Evolutionary conservation across 1,140 invertebrate species (phyloP), one percentile per base, ranked within the genome.

Genomic region (Melipona quadrifasciata): DNA sequence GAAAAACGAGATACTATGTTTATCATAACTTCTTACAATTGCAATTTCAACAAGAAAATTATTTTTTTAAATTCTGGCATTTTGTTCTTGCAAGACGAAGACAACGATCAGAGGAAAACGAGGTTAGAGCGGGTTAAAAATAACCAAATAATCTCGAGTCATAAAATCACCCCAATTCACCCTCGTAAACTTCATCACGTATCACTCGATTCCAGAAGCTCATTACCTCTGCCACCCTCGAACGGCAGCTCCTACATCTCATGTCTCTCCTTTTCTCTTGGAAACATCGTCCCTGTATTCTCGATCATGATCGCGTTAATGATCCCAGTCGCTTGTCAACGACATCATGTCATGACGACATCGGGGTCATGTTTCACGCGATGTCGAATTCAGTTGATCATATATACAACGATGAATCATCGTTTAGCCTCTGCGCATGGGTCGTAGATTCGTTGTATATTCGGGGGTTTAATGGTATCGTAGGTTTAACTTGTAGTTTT

Each of bases 361-460:
- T 19, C 34, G 31, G 17, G 21, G 55, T 34, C 39, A 58, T 81
- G 27, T 61, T 61, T 73, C 70, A 27, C 55, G n/a, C 57, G 39
- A 73, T 57, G 79, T 81, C 79, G 39, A 81, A 81, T 64, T 61
- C 68, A 51, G 73, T 81, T 73, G 72, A 51, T 24, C 68, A 27
- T n/a, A 55, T 5, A 11, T 8, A 4, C 65, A 21, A 80, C 51
- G 39, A 61, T 24, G 21, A 55, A 19, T 51, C 19, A 4, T 19
- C 51, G 12, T 21, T 4, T 21, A 5, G 34, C 24, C 21, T 14
- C 51, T 14, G 5, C 21, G 31, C 53, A 64, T 64, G 14, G 68
- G 61, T 73, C 70, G 51, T 64, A 24, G 70, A 61, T 74, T 12
- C 11, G 8, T 27, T 16, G 61, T n/a, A 24, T 24, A 31, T 2